A percentile compares a stretch with the other conserved stretches of the same genome.
Evolutionary conservation across 2,113 vertebrate genomes (phyloP).

Genomic region (Pionites leucogaster): DNA sequence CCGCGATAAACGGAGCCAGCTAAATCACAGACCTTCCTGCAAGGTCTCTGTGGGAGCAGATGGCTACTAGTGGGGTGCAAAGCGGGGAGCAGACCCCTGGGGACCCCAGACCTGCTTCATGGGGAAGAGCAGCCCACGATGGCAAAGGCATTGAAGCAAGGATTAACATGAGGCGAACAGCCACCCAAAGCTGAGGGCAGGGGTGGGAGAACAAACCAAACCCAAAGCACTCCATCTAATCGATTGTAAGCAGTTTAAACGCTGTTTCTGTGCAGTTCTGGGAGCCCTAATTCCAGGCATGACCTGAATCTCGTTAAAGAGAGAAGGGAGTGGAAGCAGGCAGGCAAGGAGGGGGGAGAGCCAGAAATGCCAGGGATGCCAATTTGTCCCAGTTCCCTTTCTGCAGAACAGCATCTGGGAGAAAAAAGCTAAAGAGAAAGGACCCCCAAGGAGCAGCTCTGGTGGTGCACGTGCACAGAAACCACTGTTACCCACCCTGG

Average conservation of each 20-base stretch:
- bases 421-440: not conserved
- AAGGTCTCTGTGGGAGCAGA: not conserved
- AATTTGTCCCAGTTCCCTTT: not conserved
- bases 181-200: not conserved
- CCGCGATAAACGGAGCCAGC: not conserved
- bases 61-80: not conserved
- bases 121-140: not conserved
- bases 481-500: not conserved
- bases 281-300: constrained; percentile 56
- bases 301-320: constrained; percentile 51
- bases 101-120: not conserved
- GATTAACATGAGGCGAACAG: fast-evolving
- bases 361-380: not conserved
- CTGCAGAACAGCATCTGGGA: not conserved
- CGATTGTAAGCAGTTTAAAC: constrained; percentile 43
- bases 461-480: not conserved
- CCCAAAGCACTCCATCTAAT: not conserved
- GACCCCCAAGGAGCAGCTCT: not conserved
- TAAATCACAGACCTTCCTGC: constrained; percentile 3
- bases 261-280: not conserved
- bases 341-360: not conserved
- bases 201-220: not conserved
- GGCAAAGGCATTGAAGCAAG: not conserved
- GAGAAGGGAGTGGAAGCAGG: not conserved
- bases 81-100: not conserved